These are phyloP conservation scores for Eumaeus atala DNA, from an alignment of 1,140 invertebrate species.

Conservation along the genomic window DNA sequence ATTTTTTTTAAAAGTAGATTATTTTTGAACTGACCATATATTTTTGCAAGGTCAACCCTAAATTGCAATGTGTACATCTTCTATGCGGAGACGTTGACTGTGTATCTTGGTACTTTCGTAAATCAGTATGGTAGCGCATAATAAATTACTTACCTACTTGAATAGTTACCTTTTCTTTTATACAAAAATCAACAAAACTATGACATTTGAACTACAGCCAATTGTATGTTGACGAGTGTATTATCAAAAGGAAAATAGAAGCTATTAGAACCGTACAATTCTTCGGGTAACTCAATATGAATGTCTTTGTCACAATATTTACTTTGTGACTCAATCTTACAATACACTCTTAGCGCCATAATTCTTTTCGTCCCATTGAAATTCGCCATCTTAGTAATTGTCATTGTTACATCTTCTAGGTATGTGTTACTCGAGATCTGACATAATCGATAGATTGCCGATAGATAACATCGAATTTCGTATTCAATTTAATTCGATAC, in stretches of 20 bases:
- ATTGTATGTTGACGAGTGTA: conserved; percentile 27
- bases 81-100: too few relatives aligned
- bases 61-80: too few relatives aligned
- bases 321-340: conserved; percentile 48
- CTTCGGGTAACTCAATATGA: conserved; percentile 51
- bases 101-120: too few relatives aligned
- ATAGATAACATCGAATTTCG: conserved; percentile 4
- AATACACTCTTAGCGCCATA: conserved; percentile 49
- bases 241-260: conserved; percentile 37
- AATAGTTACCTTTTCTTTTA: too few relatives aligned
- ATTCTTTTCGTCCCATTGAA: conserved; percentile 50
- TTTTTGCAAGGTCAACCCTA: too few relatives aligned
- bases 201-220: conserved; percentile 18
- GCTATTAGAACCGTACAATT: conserved; percentile 44
- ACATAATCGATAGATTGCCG: conserved; percentile 21
- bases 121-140: too few relatives aligned
- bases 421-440: conserved; percentile 34
- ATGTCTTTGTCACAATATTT: conserved; percentile 71
- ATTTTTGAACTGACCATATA: too few relatives aligned
- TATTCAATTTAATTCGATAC: conserved; percentile 24
- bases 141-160: too few relatives aligned
- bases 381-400: conserved; percentile 42
- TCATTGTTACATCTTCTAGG: conserved; percentile 35
- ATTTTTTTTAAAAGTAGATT: too few relatives aligned
- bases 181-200: not conserved